Conservation (phyloP, 2,113 vertebrate genomes). For the Galemys pyrenaicus region DNA sequence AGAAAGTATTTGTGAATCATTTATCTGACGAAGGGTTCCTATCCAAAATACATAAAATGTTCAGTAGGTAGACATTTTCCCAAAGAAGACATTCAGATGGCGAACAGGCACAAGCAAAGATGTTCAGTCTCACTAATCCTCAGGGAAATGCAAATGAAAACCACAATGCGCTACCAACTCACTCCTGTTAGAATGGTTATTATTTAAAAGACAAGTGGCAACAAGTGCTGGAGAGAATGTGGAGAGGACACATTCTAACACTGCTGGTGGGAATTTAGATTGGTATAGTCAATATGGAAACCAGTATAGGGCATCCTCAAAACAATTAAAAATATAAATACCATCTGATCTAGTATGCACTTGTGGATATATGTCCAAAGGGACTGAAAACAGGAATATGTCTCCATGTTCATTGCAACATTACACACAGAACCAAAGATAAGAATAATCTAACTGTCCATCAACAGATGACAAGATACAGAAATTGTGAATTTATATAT, state of each 20-base stretch:
- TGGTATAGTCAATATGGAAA: not conserved
- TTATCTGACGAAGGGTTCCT: not conserved
- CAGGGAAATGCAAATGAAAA: not conserved
- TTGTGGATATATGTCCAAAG: not conserved
- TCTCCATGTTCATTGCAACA: not conserved
- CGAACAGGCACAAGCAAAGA: not conserved
- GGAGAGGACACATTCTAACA: not conserved
- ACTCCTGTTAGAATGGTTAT: not conserved
- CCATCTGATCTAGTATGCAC: not conserved
- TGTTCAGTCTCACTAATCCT: not conserved
- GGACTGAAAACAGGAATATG: not conserved
- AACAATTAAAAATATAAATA: not conserved
- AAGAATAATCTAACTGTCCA: not conserved
- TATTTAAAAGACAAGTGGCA: not conserved
- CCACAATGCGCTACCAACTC: not conserved
- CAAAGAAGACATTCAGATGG: not conserved
- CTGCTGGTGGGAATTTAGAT: not conserved
- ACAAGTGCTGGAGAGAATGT: not conserved
- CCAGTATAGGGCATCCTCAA: not conserved
- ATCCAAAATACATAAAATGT: not conserved
- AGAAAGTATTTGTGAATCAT: not conserved
- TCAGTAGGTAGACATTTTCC: not conserved
- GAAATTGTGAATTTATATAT: not conserved
- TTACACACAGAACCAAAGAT: not conserved
- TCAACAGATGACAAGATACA: not conserved